These are phyloP conservation scores for Brachystomella parvula DNA, from an alignment of 1,140 invertebrate genomes.

Conservation along the genomic window DNA sequence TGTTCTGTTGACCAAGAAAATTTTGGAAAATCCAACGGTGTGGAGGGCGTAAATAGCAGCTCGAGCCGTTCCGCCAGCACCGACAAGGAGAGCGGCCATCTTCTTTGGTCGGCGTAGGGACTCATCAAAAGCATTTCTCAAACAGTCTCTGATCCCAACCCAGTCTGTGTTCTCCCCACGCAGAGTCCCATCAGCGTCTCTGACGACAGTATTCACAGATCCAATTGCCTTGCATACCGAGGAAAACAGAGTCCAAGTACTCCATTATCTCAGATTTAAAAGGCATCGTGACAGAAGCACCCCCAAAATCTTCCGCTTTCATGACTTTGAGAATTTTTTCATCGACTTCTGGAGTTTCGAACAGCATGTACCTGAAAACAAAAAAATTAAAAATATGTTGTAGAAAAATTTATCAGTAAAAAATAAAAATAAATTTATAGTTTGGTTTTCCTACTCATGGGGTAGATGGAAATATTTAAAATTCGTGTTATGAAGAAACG, in stretches of 20 bases:
- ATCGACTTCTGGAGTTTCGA: not conserved
- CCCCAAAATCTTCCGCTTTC: too few relatives aligned
- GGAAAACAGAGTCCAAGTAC: too few relatives aligned
- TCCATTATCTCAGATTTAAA: too few relatives aligned
- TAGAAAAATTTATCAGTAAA: not conserved
- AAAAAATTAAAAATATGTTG: not conserved
- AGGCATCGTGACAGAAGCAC: too few relatives aligned
- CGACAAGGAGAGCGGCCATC: not conserved
- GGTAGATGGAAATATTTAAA: not conserved
- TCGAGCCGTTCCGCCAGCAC: not conserved
- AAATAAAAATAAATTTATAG: not conserved
- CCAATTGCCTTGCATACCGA: too few relatives aligned
- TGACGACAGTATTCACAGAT: not conserved
- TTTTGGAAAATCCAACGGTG: not conserved
- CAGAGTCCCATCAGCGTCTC: not conserved
- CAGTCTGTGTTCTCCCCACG: not conserved
- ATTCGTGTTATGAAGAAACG: not conserved
- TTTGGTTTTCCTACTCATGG: not conserved
- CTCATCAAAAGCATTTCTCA: not conserved
- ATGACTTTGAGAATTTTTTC: too few relatives aligned
- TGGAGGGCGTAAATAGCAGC: not conserved
- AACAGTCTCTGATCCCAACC: not conserved
- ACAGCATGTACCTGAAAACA: not conserved
- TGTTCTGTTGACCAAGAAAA: not conserved
- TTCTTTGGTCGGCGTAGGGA: not conserved